These are phyloP conservation scores for Saccostrea echinata DNA, from an alignment of 1,140 invertebrate species.

Conservation along the genomic window DNA sequence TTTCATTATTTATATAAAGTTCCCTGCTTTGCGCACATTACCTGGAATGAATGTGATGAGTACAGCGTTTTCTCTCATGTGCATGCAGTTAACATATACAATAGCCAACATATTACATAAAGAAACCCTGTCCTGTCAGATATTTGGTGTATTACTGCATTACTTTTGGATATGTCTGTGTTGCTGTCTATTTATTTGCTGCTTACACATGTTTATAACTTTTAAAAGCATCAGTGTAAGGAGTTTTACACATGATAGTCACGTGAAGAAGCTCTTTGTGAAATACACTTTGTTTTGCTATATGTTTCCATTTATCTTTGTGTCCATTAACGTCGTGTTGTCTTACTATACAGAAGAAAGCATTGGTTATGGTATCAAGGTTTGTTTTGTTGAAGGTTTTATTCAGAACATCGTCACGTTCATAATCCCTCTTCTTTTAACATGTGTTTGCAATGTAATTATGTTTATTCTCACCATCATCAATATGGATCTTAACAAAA, in stretches of 20 bases:
- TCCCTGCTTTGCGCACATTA: not conserved
- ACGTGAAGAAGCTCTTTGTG: not conserved
- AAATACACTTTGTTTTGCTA: not conserved
- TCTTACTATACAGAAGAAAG: not conserved
- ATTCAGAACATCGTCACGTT: not conserved
- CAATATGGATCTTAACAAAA: conserved; percentile 39
- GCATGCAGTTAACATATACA: not conserved
- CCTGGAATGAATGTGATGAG: not conserved
- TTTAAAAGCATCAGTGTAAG: not conserved
- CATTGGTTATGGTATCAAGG: not conserved
- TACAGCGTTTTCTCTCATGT: not conserved
- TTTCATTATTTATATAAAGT: not conserved
- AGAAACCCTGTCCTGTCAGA: not conserved
- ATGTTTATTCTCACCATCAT: conserved; percentile 39
- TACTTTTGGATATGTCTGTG: not conserved
- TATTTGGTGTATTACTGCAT: not conserved
- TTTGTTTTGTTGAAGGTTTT: conserved; percentile 39
- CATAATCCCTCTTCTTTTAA: conserved; percentile 25
- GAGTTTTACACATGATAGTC: not conserved
- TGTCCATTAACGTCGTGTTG: not conserved
- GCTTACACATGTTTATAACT: not conserved
- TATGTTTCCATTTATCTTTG: not conserved
- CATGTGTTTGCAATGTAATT: conserved; percentile 45
- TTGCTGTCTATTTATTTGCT: not conserved
- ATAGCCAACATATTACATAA: not conserved